phyloP scores from a whole-genome alignment of 2,888 invertebrate species.

The Invenusta paracnida region DNA sequence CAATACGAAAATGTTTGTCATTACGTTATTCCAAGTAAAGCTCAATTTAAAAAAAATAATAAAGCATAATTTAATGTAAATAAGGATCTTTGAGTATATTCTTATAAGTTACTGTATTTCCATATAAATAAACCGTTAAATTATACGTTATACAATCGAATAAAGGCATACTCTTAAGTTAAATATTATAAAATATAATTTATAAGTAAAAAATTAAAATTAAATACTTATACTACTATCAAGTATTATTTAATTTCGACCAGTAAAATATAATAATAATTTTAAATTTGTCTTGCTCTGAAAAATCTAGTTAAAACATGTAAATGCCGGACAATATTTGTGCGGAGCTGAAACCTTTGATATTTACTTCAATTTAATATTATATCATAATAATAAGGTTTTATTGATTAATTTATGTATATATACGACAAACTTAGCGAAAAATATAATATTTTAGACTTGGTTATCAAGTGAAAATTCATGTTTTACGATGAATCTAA shows the following conservation, averaged over 20 bases:
- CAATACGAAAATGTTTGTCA: background rate
- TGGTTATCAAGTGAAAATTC: background rate
- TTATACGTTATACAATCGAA: background rate
- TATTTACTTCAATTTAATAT: background rate
- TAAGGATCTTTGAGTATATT: background rate
- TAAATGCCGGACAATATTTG: conserved; percentile 15
- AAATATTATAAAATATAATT: background rate
- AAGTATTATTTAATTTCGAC: conserved; percentile 20
- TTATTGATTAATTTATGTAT: conserved; percentile 13
- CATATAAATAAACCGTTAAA: conserved; percentile 2
- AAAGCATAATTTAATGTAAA: background rate
- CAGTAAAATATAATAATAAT: background rate
- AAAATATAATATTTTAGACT: background rate
- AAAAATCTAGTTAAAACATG: conserved; percentile 25
- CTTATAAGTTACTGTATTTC: background rate
- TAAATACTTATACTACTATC: background rate
- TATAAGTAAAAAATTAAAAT: background rate
- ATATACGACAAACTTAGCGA: background rate
- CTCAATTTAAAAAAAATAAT: background rate
- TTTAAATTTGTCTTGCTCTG: conserved; percentile 6
- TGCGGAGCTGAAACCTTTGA: background rate
- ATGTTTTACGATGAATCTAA: conserved; percentile 7
- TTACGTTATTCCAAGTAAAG: background rate
- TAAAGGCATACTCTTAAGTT: background rate
- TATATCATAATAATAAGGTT: background rate